phyloP scores from a whole-genome alignment of 2,888 invertebrate genomes.

The Willowsia nigromaculata region DNA sequence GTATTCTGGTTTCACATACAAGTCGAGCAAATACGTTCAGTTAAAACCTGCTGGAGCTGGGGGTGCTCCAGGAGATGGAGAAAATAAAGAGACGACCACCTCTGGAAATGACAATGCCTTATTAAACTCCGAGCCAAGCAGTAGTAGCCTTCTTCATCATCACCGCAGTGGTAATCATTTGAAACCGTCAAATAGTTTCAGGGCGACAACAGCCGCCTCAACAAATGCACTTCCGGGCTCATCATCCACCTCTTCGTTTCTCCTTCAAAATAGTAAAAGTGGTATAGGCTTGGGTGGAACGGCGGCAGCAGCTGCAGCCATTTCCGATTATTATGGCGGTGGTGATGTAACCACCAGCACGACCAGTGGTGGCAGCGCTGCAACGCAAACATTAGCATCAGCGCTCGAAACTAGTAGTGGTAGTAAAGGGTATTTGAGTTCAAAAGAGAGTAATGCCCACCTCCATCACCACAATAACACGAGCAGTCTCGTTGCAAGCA shows the following conservation, averaged over 20 bases:
- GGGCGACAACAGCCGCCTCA: slow-evolving; percentile 43
- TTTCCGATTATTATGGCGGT: slow-evolving; percentile 60
- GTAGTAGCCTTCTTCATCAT: slow-evolving; percentile 54
- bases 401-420: slow-evolving; percentile 18
- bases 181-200: slow-evolving; percentile 31
- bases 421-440: slow-evolving; percentile 69
- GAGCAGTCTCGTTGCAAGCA: slow-evolving; percentile 69
- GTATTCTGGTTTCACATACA: slow-evolving; percentile 88
- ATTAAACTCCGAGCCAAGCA: slow-evolving; percentile 33
- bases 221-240: slow-evolving; percentile 1
- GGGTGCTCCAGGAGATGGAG: slow-evolving; percentile 76
- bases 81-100: neutral
- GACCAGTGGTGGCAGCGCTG: neutral
- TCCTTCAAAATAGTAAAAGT: slow-evolving; percentile 64
- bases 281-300: slow-evolving; percentile 36
- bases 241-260: slow-evolving; percentile 29
- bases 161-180: slow-evolving; percentile 36
- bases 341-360: slow-evolving; percentile 35
- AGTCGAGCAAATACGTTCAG: slow-evolving; percentile 78
- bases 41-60: slow-evolving; percentile 75
- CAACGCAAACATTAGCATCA: neutral
- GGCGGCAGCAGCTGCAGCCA: slow-evolving; percentile 47
- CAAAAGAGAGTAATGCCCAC: slow-evolving; percentile 69
- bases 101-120: slow-evolving; percentile 36
- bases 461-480: slow-evolving; percentile 56